These are phyloP conservation scores for Tupaia tana DNA, from an alignment of 2,113 vertebrate genomes.

Conservation along the genomic window DNA sequence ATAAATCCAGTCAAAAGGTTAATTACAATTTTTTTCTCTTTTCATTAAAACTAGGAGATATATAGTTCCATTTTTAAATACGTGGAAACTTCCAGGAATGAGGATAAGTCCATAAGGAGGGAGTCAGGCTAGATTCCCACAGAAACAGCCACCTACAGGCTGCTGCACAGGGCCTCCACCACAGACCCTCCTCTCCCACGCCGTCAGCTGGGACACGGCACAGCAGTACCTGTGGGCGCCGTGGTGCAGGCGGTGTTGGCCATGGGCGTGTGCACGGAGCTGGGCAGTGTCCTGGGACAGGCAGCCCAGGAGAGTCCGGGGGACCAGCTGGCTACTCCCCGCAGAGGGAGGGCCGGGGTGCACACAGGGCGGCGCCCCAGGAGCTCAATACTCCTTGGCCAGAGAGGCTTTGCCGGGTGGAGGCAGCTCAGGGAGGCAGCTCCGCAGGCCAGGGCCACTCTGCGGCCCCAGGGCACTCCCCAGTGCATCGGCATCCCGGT, in stretches of 20 bases:
- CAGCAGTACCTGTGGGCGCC: neutral
- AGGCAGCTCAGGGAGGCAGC: too few species aligned
- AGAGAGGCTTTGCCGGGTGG: too few species aligned
- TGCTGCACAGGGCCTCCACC: neutral
- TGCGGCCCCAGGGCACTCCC: too few species aligned
- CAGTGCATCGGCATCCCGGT: too few species aligned
- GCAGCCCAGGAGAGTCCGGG: too few species aligned
- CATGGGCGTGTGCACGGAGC: accelerated
- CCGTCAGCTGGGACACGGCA: neutral
- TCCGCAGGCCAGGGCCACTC: too few species aligned
- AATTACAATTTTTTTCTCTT: neutral
- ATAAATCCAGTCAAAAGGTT: too few species aligned
- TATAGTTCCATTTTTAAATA: neutral
- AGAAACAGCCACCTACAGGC: neutral
- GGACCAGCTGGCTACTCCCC: neutral
- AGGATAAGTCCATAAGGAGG: neutral
- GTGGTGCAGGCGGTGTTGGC: neutral
- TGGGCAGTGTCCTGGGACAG: neutral
- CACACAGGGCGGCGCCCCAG: too few species aligned
- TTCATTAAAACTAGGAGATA: neutral
- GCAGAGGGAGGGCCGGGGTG: too few species aligned
- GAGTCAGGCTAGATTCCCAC: neutral
- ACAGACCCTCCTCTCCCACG: neutral
- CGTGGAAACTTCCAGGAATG: neutral
- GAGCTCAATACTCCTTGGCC: too few species aligned